Base-by-base conservation (phyloP, 2,888 invertebrate species). In the Perizoma affinitatum region DNA sequence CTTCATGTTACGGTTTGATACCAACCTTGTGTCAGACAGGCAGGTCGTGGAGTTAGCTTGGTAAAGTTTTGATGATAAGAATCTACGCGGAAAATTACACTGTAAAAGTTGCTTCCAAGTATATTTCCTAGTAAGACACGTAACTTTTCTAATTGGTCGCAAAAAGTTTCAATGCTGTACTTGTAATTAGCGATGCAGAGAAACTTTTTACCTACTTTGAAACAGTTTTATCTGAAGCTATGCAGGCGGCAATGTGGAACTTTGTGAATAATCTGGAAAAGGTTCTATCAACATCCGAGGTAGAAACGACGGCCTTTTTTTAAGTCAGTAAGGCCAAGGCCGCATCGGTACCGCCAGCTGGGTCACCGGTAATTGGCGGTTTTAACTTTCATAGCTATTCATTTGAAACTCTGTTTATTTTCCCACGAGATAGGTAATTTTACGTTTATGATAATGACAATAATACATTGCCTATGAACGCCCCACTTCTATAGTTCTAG, bases 301-400 rank as follows among this genome's bases (percentile, higher is more conserved):
- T 58, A 46, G 46, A 11, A 46, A 59, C 43, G 52, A 46, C 40
- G 44, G 49, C 63, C 58, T 61, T 49, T 59, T 49, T 55, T 42
- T 34, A 56, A 54, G 47, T 58, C 6, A 53, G 54, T 44, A 50
- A 58, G 73, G 76, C 71, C 74, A 76, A 74, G 77, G 76, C 42
- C 60, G 55, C 54, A 54, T 58, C 48, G 58, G 68, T 58, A 10
- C 11, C 5, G 35, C 46, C 46, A 62, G 61, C 58, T 61, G 53
- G 63, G 55, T 53, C 65, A 54, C 41, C 36, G 57, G 45, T 47
- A 57, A 52, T 54, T 57, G 43, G 55, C 56, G n/a, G 42, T 38
- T 6, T 22, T 22, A 22, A 22, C 22, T 2, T 22, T 22, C 22
- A 22, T 22, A 3, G 22, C 22, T 22, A 2, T 22, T 22, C 3